Evolutionary conservation across 53 echinoderm and acorn worm genomes (phyloP).

Genomic region (Holothuria scabra): DNA sequence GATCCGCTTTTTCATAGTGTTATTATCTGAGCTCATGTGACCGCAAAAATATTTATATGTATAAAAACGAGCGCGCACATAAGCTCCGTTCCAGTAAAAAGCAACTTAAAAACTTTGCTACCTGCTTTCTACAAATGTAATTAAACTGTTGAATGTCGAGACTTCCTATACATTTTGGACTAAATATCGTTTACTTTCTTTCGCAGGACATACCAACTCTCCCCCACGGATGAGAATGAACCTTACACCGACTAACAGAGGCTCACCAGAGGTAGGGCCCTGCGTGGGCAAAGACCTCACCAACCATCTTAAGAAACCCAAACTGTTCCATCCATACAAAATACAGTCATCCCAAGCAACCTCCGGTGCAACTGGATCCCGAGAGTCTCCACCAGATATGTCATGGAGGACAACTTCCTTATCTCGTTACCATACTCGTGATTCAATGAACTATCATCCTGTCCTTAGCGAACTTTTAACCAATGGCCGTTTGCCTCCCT

Average conservation of each 20-base stretch:
- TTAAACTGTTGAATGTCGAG: too few relatives aligned
- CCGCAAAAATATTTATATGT: too few relatives aligned
- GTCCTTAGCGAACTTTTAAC: slow-evolving; percentile 34
- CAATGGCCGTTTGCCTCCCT: slow-evolving; percentile 32
- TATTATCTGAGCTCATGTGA: too few relatives aligned
- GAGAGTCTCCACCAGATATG: slow-evolving; percentile 5
- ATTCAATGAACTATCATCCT: slow-evolving; percentile 30
- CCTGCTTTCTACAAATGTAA: too few relatives aligned
- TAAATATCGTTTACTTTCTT: too few relatives aligned
- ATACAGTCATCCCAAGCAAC: slow-evolving; percentile 10
- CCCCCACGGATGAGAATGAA: not conserved
- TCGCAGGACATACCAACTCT: not conserved
- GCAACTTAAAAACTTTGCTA: too few relatives aligned
- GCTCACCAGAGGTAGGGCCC: slow-evolving; percentile 26
- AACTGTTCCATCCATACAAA: slow-evolving; percentile 48
- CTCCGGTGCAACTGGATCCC: not conserved
- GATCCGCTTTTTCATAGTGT: too few relatives aligned
- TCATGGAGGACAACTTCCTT: slow-evolving; percentile 12
- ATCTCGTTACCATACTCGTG: slow-evolving; percentile 15
- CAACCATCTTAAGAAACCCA: slow-evolving; percentile 35
- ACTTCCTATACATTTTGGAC: too few relatives aligned
- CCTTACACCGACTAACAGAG: slow-evolving; percentile 28
- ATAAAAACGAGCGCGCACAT: too few relatives aligned
- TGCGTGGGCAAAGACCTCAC: slow-evolving; percentile 15
- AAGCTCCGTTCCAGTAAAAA: too few relatives aligned